Evolutionary conservation across 2,113 vertebrate genomes (phyloP), one percentile per base, ranked within the genome.

Genomic region (Cisticola juncidis): DNA sequence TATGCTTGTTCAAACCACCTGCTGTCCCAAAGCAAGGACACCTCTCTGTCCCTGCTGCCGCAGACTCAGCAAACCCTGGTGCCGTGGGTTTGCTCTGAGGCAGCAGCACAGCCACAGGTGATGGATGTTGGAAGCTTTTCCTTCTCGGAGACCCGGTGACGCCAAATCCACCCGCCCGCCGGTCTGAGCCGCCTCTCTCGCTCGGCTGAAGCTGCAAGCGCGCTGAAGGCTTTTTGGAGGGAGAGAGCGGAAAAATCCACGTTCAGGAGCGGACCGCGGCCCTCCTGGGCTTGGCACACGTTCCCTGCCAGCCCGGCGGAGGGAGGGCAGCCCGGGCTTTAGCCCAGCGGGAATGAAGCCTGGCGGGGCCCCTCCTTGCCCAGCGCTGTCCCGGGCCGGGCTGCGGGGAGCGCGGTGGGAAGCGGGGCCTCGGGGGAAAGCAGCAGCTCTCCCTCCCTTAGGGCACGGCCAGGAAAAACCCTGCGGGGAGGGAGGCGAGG

Each of bases 371-470:
- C 11, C 12, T 44, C 38, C 62, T 7, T 23, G 36, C 56, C 65
- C 51, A 23, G 51, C 35, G 42, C 62, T 64, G 1, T 42, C 53
- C 69, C 48, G 26, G 54, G 24, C 25, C 57, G 78, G 18, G 62
- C 62, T 31, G n/a, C 0, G 68, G 66, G 66, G 36, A 58, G 26
- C 26, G 44, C 36, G 33, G 3, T 15, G 86, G 45, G 38, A 14
- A 50, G 45, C 58, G 66, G 9, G 21, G 78, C 76, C 47, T 5
- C 8, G 9, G 42, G 61, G 15, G 10, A 18, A 12, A 31, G 35
- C n/a, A n/a, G 38, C 38, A 5, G 35, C 28, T 0, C 3, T 12
- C 15, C n/a, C 28, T 28, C 14, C 79, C 19, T 17, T 0, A 18
- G 48, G 78, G 42, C 81, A 61, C 56, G 40, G 17, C 77, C 28